These are phyloP conservation scores for Acropternis orthonyx DNA, from an alignment of 2,797 vertebrate genomes.

Conservation along the genomic window DNA sequence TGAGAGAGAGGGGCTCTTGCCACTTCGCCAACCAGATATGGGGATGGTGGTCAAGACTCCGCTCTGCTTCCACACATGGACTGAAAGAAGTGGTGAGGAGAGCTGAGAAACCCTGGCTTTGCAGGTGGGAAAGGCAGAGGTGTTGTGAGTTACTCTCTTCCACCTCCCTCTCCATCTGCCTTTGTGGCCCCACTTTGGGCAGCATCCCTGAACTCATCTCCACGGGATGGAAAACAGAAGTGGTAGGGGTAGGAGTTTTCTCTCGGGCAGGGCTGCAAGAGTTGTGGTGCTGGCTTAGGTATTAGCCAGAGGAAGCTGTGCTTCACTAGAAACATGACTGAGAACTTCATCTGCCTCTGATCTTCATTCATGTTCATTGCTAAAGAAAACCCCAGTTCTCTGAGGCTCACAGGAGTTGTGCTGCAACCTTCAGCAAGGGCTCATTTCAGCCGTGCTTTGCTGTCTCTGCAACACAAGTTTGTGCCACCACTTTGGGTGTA, in stretches of 20 bases:
- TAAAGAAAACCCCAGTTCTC: not conserved
- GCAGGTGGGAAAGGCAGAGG: not conserved
- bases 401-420: not conserved
- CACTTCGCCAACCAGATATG: fast-evolving
- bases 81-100: not conserved
- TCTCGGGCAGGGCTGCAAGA: not conserved
- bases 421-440: not conserved
- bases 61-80: not conserved
- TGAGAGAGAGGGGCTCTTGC: not conserved
- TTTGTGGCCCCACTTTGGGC: not conserved
- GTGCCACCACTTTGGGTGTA: not conserved
- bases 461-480: not conserved
- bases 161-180: not conserved
- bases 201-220: not conserved
- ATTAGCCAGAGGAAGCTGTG: not conserved
- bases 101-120: not conserved
- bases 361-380: not conserved
- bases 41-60: not conserved
- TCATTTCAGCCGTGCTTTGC: not conserved
- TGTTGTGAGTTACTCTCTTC: not conserved
- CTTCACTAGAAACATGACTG: not conserved
- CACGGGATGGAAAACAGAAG: not conserved
- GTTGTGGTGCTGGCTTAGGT: not conserved
- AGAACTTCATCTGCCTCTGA: not conserved
- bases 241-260: not conserved